phyloP scores from a whole-genome alignment of 2,888 invertebrate species.

The Scaptomyza caliginosa region DNA sequence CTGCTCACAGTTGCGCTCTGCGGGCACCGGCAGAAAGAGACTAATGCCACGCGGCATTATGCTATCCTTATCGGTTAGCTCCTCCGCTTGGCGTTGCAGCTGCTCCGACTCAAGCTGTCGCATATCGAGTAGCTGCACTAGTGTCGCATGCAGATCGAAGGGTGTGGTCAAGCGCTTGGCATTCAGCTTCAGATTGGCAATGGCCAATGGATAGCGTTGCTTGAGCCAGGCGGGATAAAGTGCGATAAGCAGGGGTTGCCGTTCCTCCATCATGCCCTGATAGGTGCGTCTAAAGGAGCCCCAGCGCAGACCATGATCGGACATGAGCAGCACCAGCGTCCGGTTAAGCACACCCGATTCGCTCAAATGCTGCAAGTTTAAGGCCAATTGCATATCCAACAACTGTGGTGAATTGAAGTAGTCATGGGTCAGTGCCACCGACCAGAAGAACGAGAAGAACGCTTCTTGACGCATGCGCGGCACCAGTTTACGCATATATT shows the following conservation, averaged over 20 bases:
- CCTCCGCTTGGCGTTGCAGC: constrained; percentile 72
- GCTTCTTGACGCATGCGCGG: constrained; percentile 86
- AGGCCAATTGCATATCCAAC: constrained; percentile 86
- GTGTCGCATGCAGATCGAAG: constrained; percentile 92
- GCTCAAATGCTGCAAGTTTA: constrained; percentile 84
- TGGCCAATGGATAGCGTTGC: constrained; percentile 86
- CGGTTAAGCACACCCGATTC: constrained; percentile 86
- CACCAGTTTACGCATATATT: constrained; percentile 88
- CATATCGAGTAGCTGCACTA: constrained; percentile 88
- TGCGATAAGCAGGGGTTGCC: constrained; percentile 92
- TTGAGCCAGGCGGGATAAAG: constrained; percentile 90
- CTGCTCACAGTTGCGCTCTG: constrained; percentile 89
- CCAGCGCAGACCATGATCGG: constrained; percentile 96
- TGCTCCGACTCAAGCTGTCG: constrained; percentile 84
- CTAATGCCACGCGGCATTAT: constrained; percentile 88
- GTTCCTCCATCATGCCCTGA: constrained; percentile 94
- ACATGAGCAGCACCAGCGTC: constrained; percentile 87
- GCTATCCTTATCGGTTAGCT: constrained; percentile 76
- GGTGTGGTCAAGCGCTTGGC: constrained; percentile 90
- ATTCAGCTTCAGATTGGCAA: constrained; percentile 88
- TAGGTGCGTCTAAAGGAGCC: constrained; percentile 92
- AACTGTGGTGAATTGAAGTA: constrained; percentile 90
- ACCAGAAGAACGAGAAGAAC: constrained; percentile 94
- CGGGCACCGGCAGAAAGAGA: constrained; percentile 90
- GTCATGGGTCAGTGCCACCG: constrained; percentile 93